Evolutionary conservation across 2,797 vertebrate species (phyloP).

Genomic region (Erpetoichthys calabaricus): DNA sequence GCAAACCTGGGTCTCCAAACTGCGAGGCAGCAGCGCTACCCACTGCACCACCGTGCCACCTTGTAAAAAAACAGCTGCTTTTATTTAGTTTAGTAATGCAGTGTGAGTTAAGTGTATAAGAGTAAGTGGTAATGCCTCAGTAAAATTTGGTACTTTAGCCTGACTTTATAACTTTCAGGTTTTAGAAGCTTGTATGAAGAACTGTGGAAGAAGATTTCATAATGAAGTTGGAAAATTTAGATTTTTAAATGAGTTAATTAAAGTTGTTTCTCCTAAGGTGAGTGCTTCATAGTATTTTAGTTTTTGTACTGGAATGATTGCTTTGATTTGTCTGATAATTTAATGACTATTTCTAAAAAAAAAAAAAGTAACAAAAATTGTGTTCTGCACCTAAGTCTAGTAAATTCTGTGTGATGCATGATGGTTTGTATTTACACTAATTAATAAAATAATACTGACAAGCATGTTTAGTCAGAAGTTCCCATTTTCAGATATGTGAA

Average conservation of each 20-base stretch:
- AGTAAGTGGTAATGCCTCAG: too few relatives aligned
- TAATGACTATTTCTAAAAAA: not conserved
- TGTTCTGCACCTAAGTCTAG: not conserved
- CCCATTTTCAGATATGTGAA: too few relatives aligned
- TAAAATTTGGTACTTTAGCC: too few relatives aligned
- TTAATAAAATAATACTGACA: too few relatives aligned
- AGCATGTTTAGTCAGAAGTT: too few relatives aligned
- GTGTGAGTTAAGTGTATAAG: too few relatives aligned
- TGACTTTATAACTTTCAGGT: constrained; percentile 44
- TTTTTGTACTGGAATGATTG: too few relatives aligned
- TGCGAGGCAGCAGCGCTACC: too few relatives aligned
- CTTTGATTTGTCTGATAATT: not conserved
- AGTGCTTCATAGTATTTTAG: constrained; percentile 22
- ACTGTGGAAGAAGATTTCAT: constrained; percentile 80
- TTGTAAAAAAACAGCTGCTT: too few relatives aligned
- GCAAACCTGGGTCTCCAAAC: too few relatives aligned
- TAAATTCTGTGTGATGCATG: not conserved
- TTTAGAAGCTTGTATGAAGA: constrained; percentile 89
- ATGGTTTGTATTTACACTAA: not conserved
- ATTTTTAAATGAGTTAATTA: constrained; percentile 89
- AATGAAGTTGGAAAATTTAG: constrained; percentile 89
- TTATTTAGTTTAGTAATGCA: too few relatives aligned
- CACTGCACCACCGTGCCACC: too few relatives aligned
- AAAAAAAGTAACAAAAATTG: not conserved
- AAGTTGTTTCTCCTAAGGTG: constrained; percentile 91